These are phyloP conservation scores for Phalacrocorax aristotelis DNA, from an alignment of 2,113 vertebrate genomes.

Conservation along the genomic window DNA sequence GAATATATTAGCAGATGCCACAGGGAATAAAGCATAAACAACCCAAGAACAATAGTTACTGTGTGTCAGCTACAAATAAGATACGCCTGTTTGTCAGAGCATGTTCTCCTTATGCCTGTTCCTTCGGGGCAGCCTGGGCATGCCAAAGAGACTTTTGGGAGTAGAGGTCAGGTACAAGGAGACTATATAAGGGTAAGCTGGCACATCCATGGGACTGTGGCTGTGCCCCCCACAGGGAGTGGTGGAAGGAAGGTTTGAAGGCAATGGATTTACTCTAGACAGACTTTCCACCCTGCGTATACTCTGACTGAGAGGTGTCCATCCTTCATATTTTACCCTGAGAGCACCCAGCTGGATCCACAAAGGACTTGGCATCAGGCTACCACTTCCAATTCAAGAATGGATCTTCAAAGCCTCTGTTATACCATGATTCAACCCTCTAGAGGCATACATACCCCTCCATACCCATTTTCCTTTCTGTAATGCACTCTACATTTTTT, in stretches of 20 bases:
- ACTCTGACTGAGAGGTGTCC: background rate
- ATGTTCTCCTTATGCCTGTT: background rate
- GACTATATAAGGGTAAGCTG: background rate
- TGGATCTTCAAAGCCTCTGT: background rate
- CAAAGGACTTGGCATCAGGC: background rate
- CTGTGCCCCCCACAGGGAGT: background rate
- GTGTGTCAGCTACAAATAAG: background rate
- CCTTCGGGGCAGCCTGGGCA: background rate
- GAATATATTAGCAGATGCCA: constrained; percentile 24
- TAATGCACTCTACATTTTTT: background rate
- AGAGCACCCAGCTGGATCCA: background rate
- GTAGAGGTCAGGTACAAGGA: background rate
- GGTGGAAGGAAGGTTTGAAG: background rate
- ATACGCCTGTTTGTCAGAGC: background rate
- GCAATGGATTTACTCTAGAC: background rate
- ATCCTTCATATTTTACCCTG: background rate
- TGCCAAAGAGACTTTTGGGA: background rate
- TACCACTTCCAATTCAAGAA: background rate
- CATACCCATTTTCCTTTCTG: background rate
- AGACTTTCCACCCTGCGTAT: background rate
- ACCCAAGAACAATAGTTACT: constrained; percentile 9
- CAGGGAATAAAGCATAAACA: constrained; percentile 20
- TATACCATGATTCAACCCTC: background rate
- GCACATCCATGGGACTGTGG: background rate
- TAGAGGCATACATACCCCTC: background rate